phyloP scores from a whole-genome alignment of 2,888 invertebrate genomes.

The Clivina fossor region DNA sequence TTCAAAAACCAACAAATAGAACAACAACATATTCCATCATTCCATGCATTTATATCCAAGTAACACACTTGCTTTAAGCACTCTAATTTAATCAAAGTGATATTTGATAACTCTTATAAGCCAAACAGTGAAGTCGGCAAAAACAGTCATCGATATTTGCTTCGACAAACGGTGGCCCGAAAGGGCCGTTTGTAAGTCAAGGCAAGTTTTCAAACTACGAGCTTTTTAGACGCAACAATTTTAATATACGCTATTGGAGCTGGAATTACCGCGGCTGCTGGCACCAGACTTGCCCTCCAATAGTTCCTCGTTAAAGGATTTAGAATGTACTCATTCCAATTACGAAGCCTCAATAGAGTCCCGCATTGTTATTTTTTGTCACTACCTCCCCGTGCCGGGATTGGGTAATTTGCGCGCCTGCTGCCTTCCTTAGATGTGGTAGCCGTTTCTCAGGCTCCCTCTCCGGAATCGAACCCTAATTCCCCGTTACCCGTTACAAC shows the following conservation, averaged over 20 bases:
- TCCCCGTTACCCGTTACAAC: conserved; percentile 68
- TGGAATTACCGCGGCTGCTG: no score
- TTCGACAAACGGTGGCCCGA: conserved; percentile 37
- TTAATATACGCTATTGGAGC: no score
- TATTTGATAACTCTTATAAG: conserved; percentile 56
- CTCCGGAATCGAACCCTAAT: conserved; percentile 62
- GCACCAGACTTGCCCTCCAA: conserved; percentile 15
- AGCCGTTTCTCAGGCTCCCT: no score
- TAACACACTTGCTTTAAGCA: conserved; percentile 63
- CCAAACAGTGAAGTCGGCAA: conserved; percentile 48
- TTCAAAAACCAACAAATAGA: conserved; percentile 63
- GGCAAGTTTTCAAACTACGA: conserved; percentile 59
- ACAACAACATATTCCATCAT: conserved; percentile 68
- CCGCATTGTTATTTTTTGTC: background rate
- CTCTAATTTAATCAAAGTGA: conserved; percentile 70
- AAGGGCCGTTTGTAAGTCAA: conserved; percentile 44
- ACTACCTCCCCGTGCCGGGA: conserved; percentile 37
- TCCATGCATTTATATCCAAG: conserved; percentile 61
- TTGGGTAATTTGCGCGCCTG: conserved; percentile 28
- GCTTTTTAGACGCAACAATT: conserved; percentile 58
- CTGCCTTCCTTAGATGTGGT: no score
- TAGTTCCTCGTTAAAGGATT: conserved; percentile 27
- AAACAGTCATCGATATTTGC: conserved; percentile 36
- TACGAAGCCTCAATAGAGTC: background rate
- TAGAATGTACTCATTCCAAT: conserved; percentile 38